These are phyloP conservation scores for Scaptomyza graminum DNA, from an alignment of 1,140 invertebrate species.

Conservation along the genomic window DNA sequence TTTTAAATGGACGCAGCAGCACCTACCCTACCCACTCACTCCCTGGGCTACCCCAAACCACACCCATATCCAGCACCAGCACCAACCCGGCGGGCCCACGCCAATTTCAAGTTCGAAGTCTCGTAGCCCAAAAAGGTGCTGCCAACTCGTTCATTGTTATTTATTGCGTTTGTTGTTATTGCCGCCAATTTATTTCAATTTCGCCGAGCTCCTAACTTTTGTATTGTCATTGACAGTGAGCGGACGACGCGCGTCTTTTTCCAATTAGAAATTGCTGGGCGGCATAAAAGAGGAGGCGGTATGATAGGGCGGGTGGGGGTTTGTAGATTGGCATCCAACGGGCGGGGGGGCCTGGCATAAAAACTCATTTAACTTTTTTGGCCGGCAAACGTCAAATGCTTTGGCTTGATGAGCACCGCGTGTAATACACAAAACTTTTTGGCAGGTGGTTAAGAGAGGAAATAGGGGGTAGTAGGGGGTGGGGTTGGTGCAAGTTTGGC, in stretches of 20 bases:
- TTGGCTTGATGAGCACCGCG: constrained; percentile 51
- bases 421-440: constrained; percentile 69
- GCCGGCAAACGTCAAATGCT: constrained; percentile 70
- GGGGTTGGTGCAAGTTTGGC: neutral
- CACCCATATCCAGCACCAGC: no score
- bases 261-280: constrained; percentile 66
- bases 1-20: constrained; percentile 66
- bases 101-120: constrained; percentile 14
- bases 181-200: constrained; percentile 83
- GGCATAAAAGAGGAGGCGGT: neutral
- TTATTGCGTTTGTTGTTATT: constrained; percentile 80
- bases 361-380: constrained; percentile 80
- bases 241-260: constrained; percentile 65
- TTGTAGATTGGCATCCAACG: neutral
- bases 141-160: constrained; percentile 80
- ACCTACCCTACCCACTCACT: neutral
- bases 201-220: constrained; percentile 71
- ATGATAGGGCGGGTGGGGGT: neutral
- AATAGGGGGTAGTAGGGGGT: neutral
- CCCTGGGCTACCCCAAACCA: neutral
- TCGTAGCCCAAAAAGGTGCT: constrained; percentile 46
- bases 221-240: constrained; percentile 73
- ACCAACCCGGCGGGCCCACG: neutral
- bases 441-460: constrained; percentile 42
- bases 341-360: constrained; percentile 45